These are phyloP conservation scores for Gulo gulo DNA, from an alignment of 2,113 vertebrate genomes.

Conservation along the genomic window DNA sequence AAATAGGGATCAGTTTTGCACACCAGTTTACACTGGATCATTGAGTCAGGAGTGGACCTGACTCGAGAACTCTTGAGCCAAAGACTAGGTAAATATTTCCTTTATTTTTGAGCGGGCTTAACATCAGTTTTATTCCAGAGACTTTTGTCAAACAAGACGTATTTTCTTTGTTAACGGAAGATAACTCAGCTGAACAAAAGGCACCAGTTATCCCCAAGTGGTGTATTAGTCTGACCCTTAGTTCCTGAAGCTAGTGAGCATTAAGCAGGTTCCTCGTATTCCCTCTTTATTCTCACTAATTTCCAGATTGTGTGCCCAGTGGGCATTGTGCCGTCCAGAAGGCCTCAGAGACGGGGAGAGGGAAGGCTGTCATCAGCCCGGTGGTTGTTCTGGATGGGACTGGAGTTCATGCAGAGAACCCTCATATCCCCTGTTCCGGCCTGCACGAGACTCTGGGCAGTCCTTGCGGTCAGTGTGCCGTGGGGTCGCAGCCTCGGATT, in stretches of 20 bases:
- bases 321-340: background rate
- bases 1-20: background rate
- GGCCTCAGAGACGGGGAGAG: background rate
- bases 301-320: background rate
- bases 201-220: background rate
- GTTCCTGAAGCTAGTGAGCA: background rate
- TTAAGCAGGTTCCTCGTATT: background rate
- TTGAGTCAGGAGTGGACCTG: background rate
- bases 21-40: background rate
- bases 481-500: background rate
- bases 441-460: background rate
- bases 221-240: background rate
- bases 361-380: background rate
- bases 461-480: background rate
- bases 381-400: background rate
- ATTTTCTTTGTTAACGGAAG: background rate
- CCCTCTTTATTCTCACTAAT: background rate
- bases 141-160: background rate
- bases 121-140: background rate
- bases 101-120: background rate
- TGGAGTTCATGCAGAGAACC: background rate
- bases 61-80: background rate
- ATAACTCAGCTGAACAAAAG: background rate
- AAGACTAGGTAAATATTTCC: background rate
- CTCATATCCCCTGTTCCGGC: rapidly evolving